Conservation (phyloP, 2,888 invertebrate genomes). For the Ypsolopha scabrella region DNA sequence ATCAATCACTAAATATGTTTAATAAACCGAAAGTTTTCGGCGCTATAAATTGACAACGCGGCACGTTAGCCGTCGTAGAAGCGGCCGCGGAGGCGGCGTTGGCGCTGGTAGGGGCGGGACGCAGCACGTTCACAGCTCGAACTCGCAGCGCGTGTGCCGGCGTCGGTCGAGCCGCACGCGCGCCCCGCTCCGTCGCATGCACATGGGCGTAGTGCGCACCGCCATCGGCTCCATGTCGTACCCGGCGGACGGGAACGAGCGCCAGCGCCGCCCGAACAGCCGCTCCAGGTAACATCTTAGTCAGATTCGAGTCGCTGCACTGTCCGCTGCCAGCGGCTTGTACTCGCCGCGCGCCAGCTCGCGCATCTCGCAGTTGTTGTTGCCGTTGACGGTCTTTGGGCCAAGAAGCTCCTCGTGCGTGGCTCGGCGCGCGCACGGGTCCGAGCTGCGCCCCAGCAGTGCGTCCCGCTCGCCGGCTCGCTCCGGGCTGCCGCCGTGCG, state of each 20-base stretch:
- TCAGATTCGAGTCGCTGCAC: conserved; percentile 75
- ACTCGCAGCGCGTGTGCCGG: conserved; percentile 65
- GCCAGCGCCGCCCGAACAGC: conserved; percentile 74
- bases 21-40: conserved; percentile 19
- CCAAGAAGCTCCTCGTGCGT: conserved; percentile 62
- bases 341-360: conserved; percentile 73
- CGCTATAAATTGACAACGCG: conserved; percentile 38
- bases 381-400: conserved; percentile 77
- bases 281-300: conserved; percentile 82
- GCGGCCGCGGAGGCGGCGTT: conserved; percentile 9
- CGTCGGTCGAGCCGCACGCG: conserved; percentile 56
- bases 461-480: conserved; percentile 72
- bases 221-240: conserved; percentile 39
- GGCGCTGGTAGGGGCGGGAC: conserved; percentile 13
- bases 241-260: conserved; percentile 56
- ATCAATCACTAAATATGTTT: conserved; percentile 1
- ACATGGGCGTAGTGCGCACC: conserved; percentile 15
- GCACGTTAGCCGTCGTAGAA: conserved; percentile 4
- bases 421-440: conserved; percentile 50
- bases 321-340: conserved; percentile 63
- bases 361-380: conserved; percentile 84
- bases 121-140: conserved; percentile 44
- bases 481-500: conserved; percentile 63
- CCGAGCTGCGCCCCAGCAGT: conserved; percentile 60
- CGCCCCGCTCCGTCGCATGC: conserved; percentile 31